These are phyloP conservation scores for Morpho helenor DNA, from an alignment of 2,888 invertebrate genomes.

Conservation along the genomic window DNA sequence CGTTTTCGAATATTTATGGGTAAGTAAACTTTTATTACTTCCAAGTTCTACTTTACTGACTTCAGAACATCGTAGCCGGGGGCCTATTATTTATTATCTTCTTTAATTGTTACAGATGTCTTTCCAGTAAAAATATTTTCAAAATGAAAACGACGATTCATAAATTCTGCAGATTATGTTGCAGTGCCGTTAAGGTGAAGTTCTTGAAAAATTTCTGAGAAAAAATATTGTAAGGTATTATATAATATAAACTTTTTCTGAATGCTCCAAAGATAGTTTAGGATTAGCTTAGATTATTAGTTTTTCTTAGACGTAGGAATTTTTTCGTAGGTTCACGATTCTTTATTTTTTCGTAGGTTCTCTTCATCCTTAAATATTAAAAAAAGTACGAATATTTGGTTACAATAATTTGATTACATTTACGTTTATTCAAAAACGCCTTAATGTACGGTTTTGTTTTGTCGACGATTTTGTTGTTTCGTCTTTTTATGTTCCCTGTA, in stretches of 20 bases:
- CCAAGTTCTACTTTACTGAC: slow-evolving; percentile 19
- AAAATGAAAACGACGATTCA: slow-evolving; percentile 1
- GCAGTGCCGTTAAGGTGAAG: not conserved
- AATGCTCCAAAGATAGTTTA: slow-evolving; percentile 55
- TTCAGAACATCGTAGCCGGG: slow-evolving; percentile 15
- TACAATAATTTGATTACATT: not conserved
- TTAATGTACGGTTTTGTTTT: slow-evolving; percentile 73
- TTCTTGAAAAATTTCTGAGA: not conserved
- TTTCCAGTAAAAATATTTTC: slow-evolving; percentile 7
- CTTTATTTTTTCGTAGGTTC: slow-evolving; percentile 8
- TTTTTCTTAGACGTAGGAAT: slow-evolving; percentile 33
- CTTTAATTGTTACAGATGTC: slow-evolving; percentile 32
- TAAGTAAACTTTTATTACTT: slow-evolving; percentile 36
- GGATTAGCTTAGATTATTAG: slow-evolving; percentile 33
- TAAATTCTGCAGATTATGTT: not conserved
- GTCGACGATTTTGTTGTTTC: slow-evolving; percentile 44
- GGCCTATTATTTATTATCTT: slow-evolving; percentile 22
- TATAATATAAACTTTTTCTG: slow-evolving; percentile 3
- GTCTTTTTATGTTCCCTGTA: slow-evolving; percentile 28
- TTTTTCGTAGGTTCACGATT: slow-evolving; percentile 3
- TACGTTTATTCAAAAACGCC: slow-evolving; percentile 35
- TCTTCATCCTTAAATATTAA: not conserved
- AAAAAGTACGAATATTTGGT: not conserved
- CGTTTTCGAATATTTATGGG: slow-evolving; percentile 35
- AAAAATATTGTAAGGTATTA: slow-evolving; percentile 4